Evolutionary conservation across 2,113 vertebrate species (phyloP), one percentile per base, ranked within the genome.

Genomic region (Myrmecophaga tridactyla): DNA sequence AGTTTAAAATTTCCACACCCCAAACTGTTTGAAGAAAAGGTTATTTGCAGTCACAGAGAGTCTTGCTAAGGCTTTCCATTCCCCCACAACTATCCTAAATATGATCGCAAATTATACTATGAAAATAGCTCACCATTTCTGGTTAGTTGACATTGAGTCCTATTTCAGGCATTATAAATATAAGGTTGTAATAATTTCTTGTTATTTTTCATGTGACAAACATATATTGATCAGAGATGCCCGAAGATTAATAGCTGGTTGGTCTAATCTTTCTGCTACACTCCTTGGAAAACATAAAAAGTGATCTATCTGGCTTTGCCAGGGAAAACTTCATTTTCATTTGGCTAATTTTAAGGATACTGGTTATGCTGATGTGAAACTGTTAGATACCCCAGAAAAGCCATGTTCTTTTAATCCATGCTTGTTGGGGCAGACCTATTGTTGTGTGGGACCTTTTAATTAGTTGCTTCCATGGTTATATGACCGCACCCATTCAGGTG

Each of bases 91-190:
- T 83, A 6, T 10, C 14, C 39, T 41, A 94, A 48, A 60, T 83
- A 34, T 86, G 2, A 73, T 67, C 27, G 94, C 21, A 92, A 53
- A 56, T 23, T 7, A 46, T 77, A 73, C 25, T 92, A 20, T 15
- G 83, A 69, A 46, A 39, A 73, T 82, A 83, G 13, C 48, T 11
- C 9, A 76, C 11, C 39, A 51, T 34, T 85, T 86, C 23, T 70
- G 0, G 9, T 65, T 86, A 95, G 46, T 20, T 20, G 69, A 31
- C 65, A 65, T 36, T 18, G 65, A 90, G 25, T 89, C 1, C 39
- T 90, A 78, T 14, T 78, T 88, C 9, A 84, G 15, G 53, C 4
- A 72, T 90, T 94, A 73, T 51, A 92, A 92, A 92, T 88, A 76
- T 46, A 91, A 46, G 3, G 14, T 63, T 1, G 67, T 65, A 92